Evolutionary conservation across 2,113 vertebrate species (phyloP).

Genomic region (human (Homo sapiens)): GRCh38 chr20:59494501-59495000

Average conservation of each 20-base stretch:
- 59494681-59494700: background rate
- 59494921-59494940: no score
- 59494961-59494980: no score
- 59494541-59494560: background rate
- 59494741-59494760: background rate
- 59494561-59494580: background rate
- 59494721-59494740: background rate
- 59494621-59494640: fast-evolving
- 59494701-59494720: background rate
- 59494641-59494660: background rate
- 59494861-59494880: no score
- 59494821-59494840: background rate
- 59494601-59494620: background rate
- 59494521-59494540: background rate
- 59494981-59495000: no score
- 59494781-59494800: background rate
- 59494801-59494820: background rate
- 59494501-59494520: background rate
- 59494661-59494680: background rate
- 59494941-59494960: no score
- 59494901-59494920: no score
- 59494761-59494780: background rate
- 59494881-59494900: no score
- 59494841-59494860: no score
- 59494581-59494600: background rate